These are phyloP conservation scores for Plutomurus gul DNA, from an alignment of 1,140 invertebrate genomes.

Conservation along the genomic window DNA sequence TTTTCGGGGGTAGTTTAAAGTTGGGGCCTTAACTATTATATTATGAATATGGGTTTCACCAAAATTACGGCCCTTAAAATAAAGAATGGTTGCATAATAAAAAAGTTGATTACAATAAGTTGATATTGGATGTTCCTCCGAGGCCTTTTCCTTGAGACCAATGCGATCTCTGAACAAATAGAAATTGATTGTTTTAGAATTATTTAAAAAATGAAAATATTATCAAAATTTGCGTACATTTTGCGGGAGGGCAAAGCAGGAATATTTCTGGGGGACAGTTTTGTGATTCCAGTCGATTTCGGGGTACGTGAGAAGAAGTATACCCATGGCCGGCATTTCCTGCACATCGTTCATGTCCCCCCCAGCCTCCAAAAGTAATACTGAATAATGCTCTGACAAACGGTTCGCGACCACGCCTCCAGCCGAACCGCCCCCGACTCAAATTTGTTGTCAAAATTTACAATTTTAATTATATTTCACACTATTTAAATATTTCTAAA, in stretches of 20 bases:
- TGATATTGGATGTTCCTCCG: constrained; percentile 34
- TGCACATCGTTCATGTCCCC: constrained; percentile 43
- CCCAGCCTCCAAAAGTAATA: constrained; percentile 50
- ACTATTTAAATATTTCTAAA: too few relatives aligned
- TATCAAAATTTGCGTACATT: background rate
- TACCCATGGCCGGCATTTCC: constrained; percentile 53
- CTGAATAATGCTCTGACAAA: constrained; percentile 35
- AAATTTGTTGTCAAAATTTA: background rate
- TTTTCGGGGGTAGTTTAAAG: background rate
- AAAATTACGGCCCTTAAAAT: constrained; percentile 36
- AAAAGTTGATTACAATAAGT: background rate
- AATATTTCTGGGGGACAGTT: constrained; percentile 44
- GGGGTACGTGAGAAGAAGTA: constrained; percentile 26
- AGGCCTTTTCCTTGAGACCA: constrained; percentile 42
- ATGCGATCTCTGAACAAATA: constrained; percentile 7
- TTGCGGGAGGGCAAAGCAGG: constrained; percentile 8
- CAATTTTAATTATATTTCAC: too few relatives aligned
- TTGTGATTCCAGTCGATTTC: constrained; percentile 47
- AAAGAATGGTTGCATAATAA: background rate
- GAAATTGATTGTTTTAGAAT: background rate
- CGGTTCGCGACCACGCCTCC: constrained; percentile 43
- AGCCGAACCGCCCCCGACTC: constrained; percentile 42
- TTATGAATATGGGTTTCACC: too few relatives aligned
- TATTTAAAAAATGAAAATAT: background rate
- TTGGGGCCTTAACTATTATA: too few relatives aligned